Conservation (phyloP, 2,113 vertebrate species). For the Pimephales promelas region DNA sequence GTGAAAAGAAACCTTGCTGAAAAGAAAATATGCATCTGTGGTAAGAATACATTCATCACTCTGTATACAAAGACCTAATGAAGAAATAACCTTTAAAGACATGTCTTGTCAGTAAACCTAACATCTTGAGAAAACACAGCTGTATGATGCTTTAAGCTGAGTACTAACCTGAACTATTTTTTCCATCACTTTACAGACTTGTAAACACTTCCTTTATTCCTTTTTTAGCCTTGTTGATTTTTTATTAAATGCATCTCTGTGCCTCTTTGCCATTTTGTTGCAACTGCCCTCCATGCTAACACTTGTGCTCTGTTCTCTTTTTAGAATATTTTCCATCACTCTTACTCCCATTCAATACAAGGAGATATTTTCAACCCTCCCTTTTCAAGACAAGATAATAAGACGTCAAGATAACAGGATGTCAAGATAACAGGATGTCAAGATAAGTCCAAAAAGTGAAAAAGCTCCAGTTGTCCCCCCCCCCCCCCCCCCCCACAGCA, state of each 20-base stretch:
- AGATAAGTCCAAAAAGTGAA: conserved; percentile 9
- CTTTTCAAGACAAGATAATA: conserved; percentile 32
- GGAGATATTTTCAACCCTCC: conserved; percentile 13
- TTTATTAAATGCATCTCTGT: background rate
- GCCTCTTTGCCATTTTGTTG: background rate
- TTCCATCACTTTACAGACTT: background rate
- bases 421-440: conserved; percentile 37
- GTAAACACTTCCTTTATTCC: background rate
- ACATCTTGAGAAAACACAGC: background rate
- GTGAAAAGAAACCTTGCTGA: too few relatives aligned
- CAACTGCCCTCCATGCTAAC: background rate
- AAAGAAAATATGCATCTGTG: background rate
- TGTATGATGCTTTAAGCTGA: background rate
- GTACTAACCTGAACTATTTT: background rate
- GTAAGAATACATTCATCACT: background rate
- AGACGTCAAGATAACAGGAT: conserved; percentile 27
- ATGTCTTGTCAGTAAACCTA: background rate
- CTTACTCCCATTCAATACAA: background rate
- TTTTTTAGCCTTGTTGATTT: background rate
- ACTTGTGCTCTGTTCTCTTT: background rate
- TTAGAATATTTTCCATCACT: conserved; percentile 9
- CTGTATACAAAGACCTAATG: background rate
- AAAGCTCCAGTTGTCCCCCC: background rate
- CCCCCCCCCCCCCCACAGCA: background rate
- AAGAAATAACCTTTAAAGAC: background rate